Evolutionary conservation across 2,888 invertebrate genomes (phyloP).

Genomic region (Buathra laborator): DNA sequence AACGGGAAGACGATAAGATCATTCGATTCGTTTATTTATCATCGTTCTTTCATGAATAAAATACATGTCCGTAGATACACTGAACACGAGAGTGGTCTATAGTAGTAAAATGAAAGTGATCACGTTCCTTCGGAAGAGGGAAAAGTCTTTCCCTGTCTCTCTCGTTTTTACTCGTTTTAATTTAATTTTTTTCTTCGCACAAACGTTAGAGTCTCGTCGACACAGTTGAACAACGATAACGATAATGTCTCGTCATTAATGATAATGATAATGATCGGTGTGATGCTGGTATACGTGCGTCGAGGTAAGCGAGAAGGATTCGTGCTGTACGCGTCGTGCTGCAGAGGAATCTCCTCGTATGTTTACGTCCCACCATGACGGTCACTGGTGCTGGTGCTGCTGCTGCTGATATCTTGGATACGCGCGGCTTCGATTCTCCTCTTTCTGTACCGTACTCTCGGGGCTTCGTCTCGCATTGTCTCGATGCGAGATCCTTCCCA

Average conservation of each 20-base stretch:
- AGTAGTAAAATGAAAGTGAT: constrained; percentile 11
- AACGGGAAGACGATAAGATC: background rate
- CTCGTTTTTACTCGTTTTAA: background rate
- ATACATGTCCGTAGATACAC: constrained; percentile 6
- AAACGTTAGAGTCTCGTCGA: constrained; percentile 30
- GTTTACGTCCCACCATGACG: constrained; percentile 71
- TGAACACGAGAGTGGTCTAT: constrained; percentile 48
- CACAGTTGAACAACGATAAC: constrained; percentile 9
- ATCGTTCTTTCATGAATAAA: background rate
- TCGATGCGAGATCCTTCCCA: constrained; percentile 39
- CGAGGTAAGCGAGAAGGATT: constrained; percentile 35
- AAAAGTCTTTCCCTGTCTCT: background rate
- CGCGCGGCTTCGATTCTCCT: constrained; percentile 48
- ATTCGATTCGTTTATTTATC: constrained; percentile 8
- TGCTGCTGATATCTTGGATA: constrained; percentile 41
- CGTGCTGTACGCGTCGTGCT: constrained; percentile 49
- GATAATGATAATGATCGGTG: constrained; percentile 28
- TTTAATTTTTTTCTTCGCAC: background rate
- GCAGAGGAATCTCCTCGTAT: constrained; percentile 62
- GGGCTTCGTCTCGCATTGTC: constrained; percentile 45
- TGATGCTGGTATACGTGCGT: constrained; percentile 14
- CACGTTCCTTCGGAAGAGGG: background rate
- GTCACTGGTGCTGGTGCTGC: constrained; percentile 64
- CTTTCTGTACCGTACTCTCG: constrained; percentile 22
- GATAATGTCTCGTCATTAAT: constrained; percentile 6